A percentile compares a stretch with the other conserved stretches of the same genome.
These are phyloP conservation scores for Helicoverpa assulta DNA, from an alignment of 2,888 invertebrate species.

Conservation along the genomic window DNA sequence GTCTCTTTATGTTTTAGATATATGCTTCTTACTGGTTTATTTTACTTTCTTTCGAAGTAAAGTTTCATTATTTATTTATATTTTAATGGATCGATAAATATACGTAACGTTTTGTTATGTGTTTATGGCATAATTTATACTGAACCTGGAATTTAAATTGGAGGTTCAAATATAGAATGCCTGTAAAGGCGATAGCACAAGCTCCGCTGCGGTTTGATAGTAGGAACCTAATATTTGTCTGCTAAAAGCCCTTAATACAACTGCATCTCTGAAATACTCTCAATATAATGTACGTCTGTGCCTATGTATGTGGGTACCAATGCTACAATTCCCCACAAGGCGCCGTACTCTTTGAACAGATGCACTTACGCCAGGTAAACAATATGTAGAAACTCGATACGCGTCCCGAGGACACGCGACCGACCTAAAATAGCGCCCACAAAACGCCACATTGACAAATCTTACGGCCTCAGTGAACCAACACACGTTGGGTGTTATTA, in stretches of 20 bases:
- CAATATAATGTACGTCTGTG: no score
- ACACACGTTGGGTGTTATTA: slow-evolving; percentile 89
- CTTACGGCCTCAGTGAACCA: slow-evolving; percentile 88
- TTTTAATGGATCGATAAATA: slow-evolving; percentile 52
- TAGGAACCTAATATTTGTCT: no score
- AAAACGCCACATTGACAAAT: slow-evolving; percentile 89
- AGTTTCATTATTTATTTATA: slow-evolving; percentile 44
- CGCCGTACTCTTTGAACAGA: slow-evolving; percentile 62
- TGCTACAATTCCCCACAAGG: slow-evolving; percentile 5
- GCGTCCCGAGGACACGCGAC: slow-evolving; percentile 80
- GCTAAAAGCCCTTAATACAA: no score
- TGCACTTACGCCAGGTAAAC: slow-evolving; percentile 77
- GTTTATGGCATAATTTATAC: slow-evolving; percentile 34
- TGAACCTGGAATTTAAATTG: slow-evolving; percentile 36
- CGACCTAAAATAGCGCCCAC: slow-evolving; percentile 86
- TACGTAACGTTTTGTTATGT: slow-evolving; percentile 12
- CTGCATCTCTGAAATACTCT: no score
- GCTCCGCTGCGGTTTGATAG: neutral
- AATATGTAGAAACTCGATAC: slow-evolving; percentile 83
- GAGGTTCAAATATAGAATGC: slow-evolving; percentile 27
- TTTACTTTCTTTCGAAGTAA: slow-evolving; percentile 45
- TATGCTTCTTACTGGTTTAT: slow-evolving; percentile 50
- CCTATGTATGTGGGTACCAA: neutral
- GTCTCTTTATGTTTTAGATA: slow-evolving; percentile 68
- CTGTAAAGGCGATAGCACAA: neutral